A percentile compares a stretch with the other conserved stretches of the same genome.
These are phyloP conservation scores for Rostratula benghalensis DNA, from an alignment of 2,113 vertebrate genomes.

Conservation along the genomic window DNA sequence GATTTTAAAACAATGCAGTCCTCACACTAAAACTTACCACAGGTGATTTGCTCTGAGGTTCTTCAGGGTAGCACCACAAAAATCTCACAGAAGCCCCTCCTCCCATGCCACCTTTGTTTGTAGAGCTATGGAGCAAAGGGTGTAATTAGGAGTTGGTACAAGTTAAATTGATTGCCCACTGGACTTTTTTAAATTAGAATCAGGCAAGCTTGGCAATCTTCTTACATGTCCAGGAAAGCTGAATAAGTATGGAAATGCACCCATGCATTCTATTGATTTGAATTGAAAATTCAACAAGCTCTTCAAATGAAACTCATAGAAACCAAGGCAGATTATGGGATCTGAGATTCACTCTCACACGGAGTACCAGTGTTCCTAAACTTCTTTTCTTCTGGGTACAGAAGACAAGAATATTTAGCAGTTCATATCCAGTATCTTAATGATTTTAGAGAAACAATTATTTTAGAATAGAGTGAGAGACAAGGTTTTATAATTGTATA, in stretches of 20 bases:
- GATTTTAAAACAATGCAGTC: background rate
- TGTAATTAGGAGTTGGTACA: constrained; percentile 67
- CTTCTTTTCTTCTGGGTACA: background rate
- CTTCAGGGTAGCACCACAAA: background rate
- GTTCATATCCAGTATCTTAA: background rate
- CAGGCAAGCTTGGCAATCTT: constrained; percentile 55
- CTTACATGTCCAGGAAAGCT: constrained; percentile 51
- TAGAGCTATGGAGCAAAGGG: constrained; percentile 19
- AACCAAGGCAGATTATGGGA: background rate
- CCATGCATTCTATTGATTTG: constrained; percentile 47
- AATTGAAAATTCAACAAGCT: constrained; percentile 2
- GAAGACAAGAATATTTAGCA: background rate
- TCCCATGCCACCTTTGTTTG: background rate
- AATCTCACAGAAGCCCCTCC: background rate
- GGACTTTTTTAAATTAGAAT: constrained; percentile 71
- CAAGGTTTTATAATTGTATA: background rate
- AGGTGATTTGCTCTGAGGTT: background rate
- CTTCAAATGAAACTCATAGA: constrained; percentile 14
- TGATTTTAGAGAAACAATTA: background rate
- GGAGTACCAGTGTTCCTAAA: background rate
- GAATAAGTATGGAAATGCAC: constrained; percentile 10
- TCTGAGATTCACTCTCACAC: background rate
- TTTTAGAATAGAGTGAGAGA: background rate
- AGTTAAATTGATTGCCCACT: constrained; percentile 65
- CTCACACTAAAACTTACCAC: background rate